Conservation (phyloP, 2,113 vertebrate genomes). For the Motacilla tschutschensis region DNA sequence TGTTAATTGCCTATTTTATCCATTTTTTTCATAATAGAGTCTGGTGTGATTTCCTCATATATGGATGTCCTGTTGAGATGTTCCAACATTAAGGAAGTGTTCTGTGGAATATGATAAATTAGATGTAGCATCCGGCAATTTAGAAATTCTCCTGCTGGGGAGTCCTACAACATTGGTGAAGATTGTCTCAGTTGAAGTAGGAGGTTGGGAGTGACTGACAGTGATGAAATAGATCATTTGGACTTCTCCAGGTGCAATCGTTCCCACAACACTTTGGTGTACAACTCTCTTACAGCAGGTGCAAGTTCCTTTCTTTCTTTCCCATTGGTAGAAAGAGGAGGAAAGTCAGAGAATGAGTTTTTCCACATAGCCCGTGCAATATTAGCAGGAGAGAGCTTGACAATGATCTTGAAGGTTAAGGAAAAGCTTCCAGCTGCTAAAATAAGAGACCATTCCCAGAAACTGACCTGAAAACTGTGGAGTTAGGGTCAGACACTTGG, state of each 20-base stretch:
- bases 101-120: not conserved
- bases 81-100: not conserved
- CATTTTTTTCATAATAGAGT: not conserved
- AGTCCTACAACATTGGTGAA: not conserved
- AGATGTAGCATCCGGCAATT: not conserved
- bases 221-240: not conserved
- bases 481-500: not conserved
- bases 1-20: not conserved
- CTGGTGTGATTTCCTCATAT: not conserved
- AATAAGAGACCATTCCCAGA: not conserved
- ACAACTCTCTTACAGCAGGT: not conserved
- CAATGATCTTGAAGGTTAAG: not conserved
- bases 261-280: not conserved
- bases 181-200: not conserved
- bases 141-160: not conserved
- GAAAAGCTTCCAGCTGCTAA: not conserved
- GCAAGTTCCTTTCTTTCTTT: not conserved
- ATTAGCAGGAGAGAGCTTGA: not conserved
- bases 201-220: not conserved
- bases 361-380: rapidly evolving
- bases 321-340: not conserved
- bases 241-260: not conserved
- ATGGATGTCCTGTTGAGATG: not conserved
- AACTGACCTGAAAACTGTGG: not conserved
- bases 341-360: not conserved